Evolutionary conservation across 2,888 invertebrate genomes (phyloP), one percentile per base, ranked within the genome.

Genomic region (Tetramorium bicarinatum): DNA sequence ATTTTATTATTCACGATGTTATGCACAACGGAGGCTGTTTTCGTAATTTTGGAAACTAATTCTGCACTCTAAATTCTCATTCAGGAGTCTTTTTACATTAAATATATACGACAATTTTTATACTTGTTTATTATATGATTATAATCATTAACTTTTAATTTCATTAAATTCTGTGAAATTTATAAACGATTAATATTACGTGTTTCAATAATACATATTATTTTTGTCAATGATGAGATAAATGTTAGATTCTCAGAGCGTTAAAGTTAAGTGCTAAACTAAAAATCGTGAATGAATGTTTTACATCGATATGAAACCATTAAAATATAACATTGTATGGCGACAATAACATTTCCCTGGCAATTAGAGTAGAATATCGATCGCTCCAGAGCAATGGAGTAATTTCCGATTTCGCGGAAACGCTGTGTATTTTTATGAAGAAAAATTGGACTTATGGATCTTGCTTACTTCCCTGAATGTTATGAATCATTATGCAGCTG

Each of bases 401-500:
- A 67, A 77, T 79, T 25, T 21, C 21, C 47, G 13, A 59, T n/a
- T 47, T 6, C 15, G 34, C 8, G 47, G 38, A 71, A 79, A 71
- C 38, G 18, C n/a, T 25, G 18, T 9, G 18, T 69, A 47, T 59
- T 34, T 71, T 34, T 21, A 56, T 8, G 25, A 2, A 38, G 47
- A 47, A 69, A 69, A 80, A 47, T 38, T 3, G 59, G 29, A 49
- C 11, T 38, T 71, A 25, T 47, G 6, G 15, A 18, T 25, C 47
- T 71, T 47, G 2, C 59, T 25, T 47, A 38, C 15, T 59, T 59
- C 59, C 6, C 72, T 71, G 72, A 71, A 25, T 9, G 38, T 38
- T 21, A 71, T 80, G 79, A 80, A 80, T 80, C 79, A 80, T 47
- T 47, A 34, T 61, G 9, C 69, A 59, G 47, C 56, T 44, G 71